A percentile compares a stretch with the other conserved stretches of the same genome.
These are phyloP conservation scores for Macropis europaea DNA, from an alignment of 2,888 invertebrate genomes.

Conservation along the genomic window DNA sequence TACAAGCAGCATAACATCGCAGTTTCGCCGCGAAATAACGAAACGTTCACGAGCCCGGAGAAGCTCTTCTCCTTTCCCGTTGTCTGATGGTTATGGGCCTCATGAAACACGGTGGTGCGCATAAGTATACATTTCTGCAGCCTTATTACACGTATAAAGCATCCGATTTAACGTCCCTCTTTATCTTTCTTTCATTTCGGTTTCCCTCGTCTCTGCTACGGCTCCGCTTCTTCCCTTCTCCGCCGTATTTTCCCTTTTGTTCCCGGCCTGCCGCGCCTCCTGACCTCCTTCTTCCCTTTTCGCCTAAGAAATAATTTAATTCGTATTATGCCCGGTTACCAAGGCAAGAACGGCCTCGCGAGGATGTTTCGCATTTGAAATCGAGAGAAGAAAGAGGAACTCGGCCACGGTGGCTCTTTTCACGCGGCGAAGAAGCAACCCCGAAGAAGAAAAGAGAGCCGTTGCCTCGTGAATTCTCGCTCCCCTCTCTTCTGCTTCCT, in stretches of 20 bases:
- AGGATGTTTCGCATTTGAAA: slow-evolving; percentile 51
- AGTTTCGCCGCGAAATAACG: slow-evolving; percentile 5
- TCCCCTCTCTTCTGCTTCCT: slow-evolving; percentile 2
- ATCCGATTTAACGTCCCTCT: slow-evolving; percentile 41
- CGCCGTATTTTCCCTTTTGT: slow-evolving; percentile 34
- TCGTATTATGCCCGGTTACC: slow-evolving; percentile 57
- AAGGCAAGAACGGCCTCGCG: slow-evolving; percentile 12
- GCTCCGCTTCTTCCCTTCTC: slow-evolving; percentile 24
- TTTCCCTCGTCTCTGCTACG: neutral
- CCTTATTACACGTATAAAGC: slow-evolving; percentile 47
- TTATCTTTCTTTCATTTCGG: slow-evolving; percentile 31
- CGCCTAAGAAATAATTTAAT: slow-evolving; percentile 61
- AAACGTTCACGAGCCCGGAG: slow-evolving; percentile 14
- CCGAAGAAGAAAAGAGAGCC: neutral
- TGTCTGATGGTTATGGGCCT: slow-evolving; percentile 34
- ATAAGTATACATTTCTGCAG: slow-evolving; percentile 35
- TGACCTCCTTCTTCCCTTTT: slow-evolving; percentile 37
- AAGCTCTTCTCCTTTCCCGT: slow-evolving; percentile 22
- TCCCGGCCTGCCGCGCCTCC: slow-evolving; percentile 23
- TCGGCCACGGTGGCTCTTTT: slow-evolving; percentile 35
- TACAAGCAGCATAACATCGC: too few relatives aligned
- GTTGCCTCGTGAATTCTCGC: too few relatives aligned
- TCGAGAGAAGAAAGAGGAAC: slow-evolving; percentile 45
- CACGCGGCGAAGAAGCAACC: slow-evolving; percentile 29
- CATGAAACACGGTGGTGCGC: slow-evolving; percentile 24